Percentiles rank a stretch among this genome's conserved stretches.
phyloP scores from a whole-genome alignment of 1,140 invertebrate species.

The Lethrus apterus region DNA sequence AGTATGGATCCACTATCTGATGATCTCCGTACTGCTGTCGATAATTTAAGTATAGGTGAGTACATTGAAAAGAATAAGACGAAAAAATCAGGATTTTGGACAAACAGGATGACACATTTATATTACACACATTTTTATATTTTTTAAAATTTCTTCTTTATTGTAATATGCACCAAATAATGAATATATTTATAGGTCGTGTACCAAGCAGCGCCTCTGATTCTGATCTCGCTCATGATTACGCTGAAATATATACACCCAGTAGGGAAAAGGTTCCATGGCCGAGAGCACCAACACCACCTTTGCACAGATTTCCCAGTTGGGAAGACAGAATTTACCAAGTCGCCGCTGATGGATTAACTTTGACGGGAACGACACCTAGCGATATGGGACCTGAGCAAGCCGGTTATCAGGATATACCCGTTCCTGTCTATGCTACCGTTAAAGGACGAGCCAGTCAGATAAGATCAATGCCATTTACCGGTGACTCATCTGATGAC shows the following conservation, averaged over 20 bases:
- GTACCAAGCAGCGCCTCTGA: conserved; percentile 47
- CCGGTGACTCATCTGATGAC: conserved; percentile 89
- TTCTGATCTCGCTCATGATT: conserved; percentile 75
- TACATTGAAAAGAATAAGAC: too few species aligned
- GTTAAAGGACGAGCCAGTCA: conserved; percentile 93
- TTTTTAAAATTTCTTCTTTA: too few species aligned
- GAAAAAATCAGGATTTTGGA: too few species aligned
- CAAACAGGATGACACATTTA: too few species aligned
- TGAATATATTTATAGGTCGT: too few species aligned
- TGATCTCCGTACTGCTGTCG: conserved; percentile 50
- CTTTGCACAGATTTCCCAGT: conserved; percentile 78
- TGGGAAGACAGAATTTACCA: conserved; percentile 93
- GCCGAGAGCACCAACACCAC: conserved; percentile 73
- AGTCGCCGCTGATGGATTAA: conserved; percentile 78
- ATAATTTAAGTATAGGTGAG: conserved; percentile 42
- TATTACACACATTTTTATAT: too few species aligned
- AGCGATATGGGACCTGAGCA: conserved; percentile 45
- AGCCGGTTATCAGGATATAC: conserved; percentile 74
- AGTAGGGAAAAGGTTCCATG: conserved; percentile 63
- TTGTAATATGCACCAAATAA: too few species aligned
- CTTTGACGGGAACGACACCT: conserved; percentile 41
- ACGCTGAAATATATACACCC: conserved; percentile 90
- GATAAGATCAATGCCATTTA: conserved; percentile 91
- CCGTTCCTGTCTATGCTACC: conserved; percentile 90
- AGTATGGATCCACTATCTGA: conserved; percentile 46